Evolutionary conservation across 2,113 vertebrate genomes (phyloP).

Genomic region (Pithys albifrons): DNA sequence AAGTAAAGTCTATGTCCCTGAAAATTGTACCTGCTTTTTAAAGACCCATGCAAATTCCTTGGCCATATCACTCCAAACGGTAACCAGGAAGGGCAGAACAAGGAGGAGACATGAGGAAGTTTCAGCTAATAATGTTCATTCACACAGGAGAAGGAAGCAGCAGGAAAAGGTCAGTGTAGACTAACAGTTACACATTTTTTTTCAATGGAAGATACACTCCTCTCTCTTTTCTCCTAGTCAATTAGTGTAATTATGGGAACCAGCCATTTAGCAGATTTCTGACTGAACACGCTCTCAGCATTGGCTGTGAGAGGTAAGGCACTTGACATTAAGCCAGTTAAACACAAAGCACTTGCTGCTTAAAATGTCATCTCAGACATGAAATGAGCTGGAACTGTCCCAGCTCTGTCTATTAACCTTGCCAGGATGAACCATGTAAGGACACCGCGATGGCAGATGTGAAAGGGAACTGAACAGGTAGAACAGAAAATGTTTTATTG

Average conservation of each 20-base stretch:
- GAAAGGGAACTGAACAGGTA: neutral
- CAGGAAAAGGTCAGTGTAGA: neutral
- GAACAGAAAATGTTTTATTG: neutral
- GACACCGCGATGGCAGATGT: neutral
- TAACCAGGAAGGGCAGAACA: neutral
- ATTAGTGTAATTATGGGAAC: slow-evolving; percentile 47
- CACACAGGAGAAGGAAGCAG: neutral
- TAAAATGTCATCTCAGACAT: slow-evolving; percentile 45
- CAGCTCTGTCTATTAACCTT: neutral
- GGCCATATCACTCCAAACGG: neutral
- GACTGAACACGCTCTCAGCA: neutral
- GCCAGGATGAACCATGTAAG: neutral
- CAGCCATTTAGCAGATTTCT: slow-evolving; percentile 47
- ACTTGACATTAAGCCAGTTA: neutral
- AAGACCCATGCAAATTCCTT: neutral
- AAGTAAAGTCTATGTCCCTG: neutral
- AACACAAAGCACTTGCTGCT: slow-evolving; percentile 31
- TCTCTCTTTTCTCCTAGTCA: slow-evolving; percentile 36
- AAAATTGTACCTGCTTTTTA: neutral
- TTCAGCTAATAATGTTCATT: neutral
- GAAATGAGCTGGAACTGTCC: slow-evolving; percentile 31
- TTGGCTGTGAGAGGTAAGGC: slow-evolving; percentile 33
- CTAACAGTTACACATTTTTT: neutral
- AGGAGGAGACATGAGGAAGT: neutral
- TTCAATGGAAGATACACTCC: neutral